Percentiles rank a stretch among this genome's conserved stretches.
Evolutionary conservation across 1,140 invertebrate species (phyloP).

Genomic region (Camponotus pennsylvanicus): DNA sequence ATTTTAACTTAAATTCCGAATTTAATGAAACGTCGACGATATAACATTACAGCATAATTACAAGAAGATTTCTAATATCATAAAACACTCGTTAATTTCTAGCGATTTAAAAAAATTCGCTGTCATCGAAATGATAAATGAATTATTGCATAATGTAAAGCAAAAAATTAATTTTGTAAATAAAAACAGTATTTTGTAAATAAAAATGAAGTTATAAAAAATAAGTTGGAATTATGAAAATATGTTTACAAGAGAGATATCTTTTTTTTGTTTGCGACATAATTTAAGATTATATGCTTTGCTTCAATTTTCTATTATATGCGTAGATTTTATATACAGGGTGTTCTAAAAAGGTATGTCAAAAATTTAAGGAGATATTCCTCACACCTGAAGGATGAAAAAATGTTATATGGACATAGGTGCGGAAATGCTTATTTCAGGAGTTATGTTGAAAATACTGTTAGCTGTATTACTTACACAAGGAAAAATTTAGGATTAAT

Average conservation of each 20-base stretch:
- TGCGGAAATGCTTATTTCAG: too few relatives aligned
- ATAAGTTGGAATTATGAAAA: conserved; percentile 4
- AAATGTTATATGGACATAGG: too few relatives aligned
- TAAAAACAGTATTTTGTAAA: background rate
- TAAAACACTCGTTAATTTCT: background rate
- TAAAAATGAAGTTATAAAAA: conserved; percentile 1
- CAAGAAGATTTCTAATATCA: conserved; percentile 2
- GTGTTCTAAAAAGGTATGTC: too few relatives aligned
- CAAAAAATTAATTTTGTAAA: background rate
- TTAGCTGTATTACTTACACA: too few relatives aligned
- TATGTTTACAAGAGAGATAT: background rate
- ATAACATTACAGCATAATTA: conserved; percentile 36
- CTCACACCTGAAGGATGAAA: too few relatives aligned
- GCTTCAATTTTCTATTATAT: background rate
- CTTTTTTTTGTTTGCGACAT: background rate
- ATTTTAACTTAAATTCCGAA: background rate
- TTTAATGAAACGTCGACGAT: background rate
- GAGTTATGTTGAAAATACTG: too few relatives aligned
- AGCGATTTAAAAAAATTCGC: background rate
- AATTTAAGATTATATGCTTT: background rate
- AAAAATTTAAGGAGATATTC: too few relatives aligned
- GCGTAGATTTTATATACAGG: background rate
- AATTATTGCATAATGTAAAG: background rate
- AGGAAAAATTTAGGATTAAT: too few relatives aligned
- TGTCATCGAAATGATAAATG: background rate